Percentiles rank a stretch among this genome's conserved stretches.
phyloP scores from a whole-genome alignment of 2,797 vertebrate genomes.

The Mormyrops boulengeri region DNA sequence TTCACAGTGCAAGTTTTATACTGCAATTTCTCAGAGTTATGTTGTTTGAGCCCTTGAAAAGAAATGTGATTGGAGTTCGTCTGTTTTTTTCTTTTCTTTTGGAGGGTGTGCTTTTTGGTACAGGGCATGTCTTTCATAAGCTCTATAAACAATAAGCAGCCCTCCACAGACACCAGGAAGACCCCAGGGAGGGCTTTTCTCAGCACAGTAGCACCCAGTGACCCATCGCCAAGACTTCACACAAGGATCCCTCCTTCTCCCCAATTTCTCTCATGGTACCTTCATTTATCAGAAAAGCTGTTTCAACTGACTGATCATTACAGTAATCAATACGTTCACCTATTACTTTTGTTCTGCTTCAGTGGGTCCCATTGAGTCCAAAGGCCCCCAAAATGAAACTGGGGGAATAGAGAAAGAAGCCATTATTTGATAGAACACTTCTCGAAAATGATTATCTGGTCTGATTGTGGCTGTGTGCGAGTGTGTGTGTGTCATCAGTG shows the following conservation, averaged over 20 bases:
- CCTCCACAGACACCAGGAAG: neutral
- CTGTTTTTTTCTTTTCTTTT: neutral
- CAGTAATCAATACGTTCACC: constrained; percentile 66
- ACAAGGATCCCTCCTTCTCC: constrained; percentile 30
- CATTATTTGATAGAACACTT: constrained; percentile 34
- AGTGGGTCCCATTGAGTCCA: constrained; percentile 50
- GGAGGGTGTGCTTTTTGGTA: neutral
- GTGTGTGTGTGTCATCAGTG: constrained; percentile 35
- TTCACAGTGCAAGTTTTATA: neutral
- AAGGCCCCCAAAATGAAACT: constrained; percentile 42
- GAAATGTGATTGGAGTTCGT: neutral
- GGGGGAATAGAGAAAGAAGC: constrained; percentile 14
- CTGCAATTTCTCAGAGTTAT: neutral
- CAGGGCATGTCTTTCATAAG: neutral
- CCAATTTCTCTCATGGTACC: constrained; percentile 39
- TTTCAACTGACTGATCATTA: constrained; percentile 62
- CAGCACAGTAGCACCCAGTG: constrained; percentile 19
- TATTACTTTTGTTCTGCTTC: constrained; percentile 65
- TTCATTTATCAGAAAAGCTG: constrained; percentile 41
- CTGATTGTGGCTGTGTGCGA: constrained; percentile 33
- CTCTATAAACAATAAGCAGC: neutral
- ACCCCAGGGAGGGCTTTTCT: neutral
- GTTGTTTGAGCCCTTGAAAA: neutral
- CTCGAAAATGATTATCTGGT: constrained; percentile 43
- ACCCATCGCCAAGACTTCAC: constrained; percentile 29